Percentiles rank a stretch among this genome's conserved stretches.
Evolutionary conservation across 2,797 vertebrate genomes (phyloP).

Genomic region (Schizopygopsis pylzovi): DNA sequence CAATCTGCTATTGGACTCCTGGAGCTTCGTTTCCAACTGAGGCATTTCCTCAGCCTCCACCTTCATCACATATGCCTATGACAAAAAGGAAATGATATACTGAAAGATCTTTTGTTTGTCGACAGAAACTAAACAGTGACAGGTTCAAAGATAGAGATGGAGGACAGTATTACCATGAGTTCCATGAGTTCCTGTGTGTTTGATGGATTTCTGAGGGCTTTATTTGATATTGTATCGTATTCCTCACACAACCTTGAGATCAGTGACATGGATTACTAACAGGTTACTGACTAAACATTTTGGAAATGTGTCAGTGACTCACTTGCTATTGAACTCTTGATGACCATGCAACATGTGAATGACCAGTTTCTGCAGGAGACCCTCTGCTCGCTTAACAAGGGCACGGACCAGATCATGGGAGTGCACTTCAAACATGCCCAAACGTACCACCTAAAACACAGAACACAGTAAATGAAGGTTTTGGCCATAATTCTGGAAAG

Average conservation of each 20-base stretch:
- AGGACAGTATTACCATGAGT: conserved; percentile 79
- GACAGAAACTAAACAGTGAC: background rate
- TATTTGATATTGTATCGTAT: conserved; percentile 87
- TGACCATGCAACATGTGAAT: conserved; percentile 80
- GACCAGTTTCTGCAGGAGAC: conserved; percentile 80
- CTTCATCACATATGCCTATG: conserved; percentile 78
- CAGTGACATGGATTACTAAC: conserved; percentile 17
- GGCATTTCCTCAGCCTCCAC: conserved; percentile 78
- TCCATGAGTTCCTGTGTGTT: conserved; percentile 87
- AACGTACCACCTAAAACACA: conserved; percentile 74
- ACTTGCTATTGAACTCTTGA: conserved; percentile 78
- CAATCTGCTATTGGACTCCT: conserved; percentile 77
- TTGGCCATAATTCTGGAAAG: background rate
- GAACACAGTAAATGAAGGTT: conserved; percentile 36
- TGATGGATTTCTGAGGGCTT: conserved; percentile 81
- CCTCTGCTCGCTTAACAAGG: conserved; percentile 78
- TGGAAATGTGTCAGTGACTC: conserved; percentile 43
- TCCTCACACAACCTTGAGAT: conserved; percentile 84
- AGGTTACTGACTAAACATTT: background rate
- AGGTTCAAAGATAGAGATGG: background rate
- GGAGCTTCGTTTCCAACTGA: conserved; percentile 77
- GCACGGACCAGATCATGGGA: conserved; percentile 81
- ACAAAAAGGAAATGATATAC: conserved; percentile 6
- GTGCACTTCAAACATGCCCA: conserved; percentile 90
- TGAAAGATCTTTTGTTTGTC: background rate